A percentile compares a stretch with the other conserved stretches of the same genome.
phyloP scores from a whole-genome alignment of 2,797 vertebrate genomes.

The Ciconia nigra region DNA sequence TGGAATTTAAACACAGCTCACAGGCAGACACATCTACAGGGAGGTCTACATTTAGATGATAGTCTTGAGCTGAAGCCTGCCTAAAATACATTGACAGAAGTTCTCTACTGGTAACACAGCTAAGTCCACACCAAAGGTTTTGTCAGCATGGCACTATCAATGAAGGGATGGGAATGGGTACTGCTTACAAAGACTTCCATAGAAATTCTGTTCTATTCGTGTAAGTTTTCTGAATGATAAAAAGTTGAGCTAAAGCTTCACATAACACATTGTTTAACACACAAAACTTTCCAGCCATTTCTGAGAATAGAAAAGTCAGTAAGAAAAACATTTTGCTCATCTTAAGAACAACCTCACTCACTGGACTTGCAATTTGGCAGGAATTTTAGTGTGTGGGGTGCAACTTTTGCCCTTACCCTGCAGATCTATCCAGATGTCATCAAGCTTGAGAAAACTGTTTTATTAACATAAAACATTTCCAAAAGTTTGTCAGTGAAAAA shows the following conservation, averaged over 20 bases:
- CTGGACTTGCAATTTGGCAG: background rate
- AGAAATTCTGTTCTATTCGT: background rate
- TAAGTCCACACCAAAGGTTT: background rate
- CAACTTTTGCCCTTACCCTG: background rate
- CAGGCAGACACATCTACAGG: fast-evolving
- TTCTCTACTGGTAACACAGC: background rate
- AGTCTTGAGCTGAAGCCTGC: background rate
- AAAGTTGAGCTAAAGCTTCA: background rate
- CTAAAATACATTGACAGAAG: background rate
- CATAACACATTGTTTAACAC: background rate
- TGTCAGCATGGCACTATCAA: background rate
- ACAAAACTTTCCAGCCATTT: background rate
- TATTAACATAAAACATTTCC: background rate
- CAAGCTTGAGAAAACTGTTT: background rate
- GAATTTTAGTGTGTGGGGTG: background rate
- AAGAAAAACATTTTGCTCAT: background rate
- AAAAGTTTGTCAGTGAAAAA: background rate
- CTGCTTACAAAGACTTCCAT: background rate
- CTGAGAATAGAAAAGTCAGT: background rate
- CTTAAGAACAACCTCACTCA: background rate
- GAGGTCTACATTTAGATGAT: background rate
- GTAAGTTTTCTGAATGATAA: background rate
- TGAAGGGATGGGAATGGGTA: background rate
- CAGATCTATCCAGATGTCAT: background rate
- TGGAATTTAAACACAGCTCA: background rate